A percentile compares a stretch with the other conserved stretches of the same genome.
Evolutionary conservation across 2,113 vertebrate species (phyloP).

Genomic region (Heptranchias perlo): DNA sequence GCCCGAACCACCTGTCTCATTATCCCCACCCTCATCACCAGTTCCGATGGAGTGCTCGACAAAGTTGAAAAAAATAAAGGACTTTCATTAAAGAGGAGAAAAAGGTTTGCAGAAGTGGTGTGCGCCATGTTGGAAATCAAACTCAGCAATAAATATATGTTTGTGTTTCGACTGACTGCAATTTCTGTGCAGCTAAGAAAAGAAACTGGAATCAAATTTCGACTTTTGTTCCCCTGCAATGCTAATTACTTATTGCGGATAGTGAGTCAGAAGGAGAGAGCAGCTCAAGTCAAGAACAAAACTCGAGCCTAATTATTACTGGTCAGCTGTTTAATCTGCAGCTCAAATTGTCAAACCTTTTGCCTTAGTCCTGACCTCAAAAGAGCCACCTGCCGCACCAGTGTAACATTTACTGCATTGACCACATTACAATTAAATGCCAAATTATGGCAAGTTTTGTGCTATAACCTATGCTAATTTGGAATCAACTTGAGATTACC

Average conservation of each 20-base stretch:
- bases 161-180: too few species aligned
- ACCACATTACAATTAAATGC: too few species aligned
- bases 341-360: not conserved
- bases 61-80: too few species aligned
- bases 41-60: not conserved
- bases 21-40: not conserved
- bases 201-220: too few species aligned
- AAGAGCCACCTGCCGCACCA: not conserved
- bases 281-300: not conserved
- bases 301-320: not conserved
- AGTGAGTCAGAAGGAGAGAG: not conserved
- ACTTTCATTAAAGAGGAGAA: not conserved
- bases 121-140: too few species aligned
- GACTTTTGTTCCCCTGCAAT: too few species aligned
- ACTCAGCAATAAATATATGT: too few species aligned
- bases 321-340: not conserved
- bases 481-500: not conserved
- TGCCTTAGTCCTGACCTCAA: not conserved
- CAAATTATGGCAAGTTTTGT: too few species aligned
- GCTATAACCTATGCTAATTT: too few species aligned
- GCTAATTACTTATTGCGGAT: too few species aligned
- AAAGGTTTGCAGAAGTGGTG: too few species aligned
- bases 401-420: not conserved
- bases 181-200: too few species aligned
- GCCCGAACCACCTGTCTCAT: not conserved